Percentiles rank a stretch among this genome's conserved stretches.
Conservation (phyloP, 2,797 vertebrate genomes). For the Anas georgica region DNA sequence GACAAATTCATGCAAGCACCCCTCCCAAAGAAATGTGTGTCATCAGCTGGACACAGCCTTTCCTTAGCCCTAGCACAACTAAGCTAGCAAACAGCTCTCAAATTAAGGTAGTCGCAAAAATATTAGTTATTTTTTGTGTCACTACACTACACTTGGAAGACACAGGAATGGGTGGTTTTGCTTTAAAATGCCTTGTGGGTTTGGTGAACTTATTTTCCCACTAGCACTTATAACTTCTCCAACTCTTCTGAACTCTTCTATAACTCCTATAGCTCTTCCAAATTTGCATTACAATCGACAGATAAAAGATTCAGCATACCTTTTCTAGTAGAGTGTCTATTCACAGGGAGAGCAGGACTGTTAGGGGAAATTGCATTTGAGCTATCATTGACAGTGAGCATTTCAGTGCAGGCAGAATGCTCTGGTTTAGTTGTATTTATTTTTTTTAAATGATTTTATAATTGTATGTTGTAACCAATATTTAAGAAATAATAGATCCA, state of each 20-base stretch:
- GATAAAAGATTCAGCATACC: neutral
- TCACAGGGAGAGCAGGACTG: neutral
- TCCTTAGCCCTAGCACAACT: accelerated
- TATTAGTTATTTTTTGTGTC: neutral
- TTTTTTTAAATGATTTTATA: neutral
- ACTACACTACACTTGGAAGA: neutral
- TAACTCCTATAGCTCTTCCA: neutral
- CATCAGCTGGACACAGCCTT: neutral
- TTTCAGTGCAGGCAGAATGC: neutral
- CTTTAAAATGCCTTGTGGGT: neutral
- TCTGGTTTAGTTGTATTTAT: neutral
- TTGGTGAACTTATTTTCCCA: neutral
- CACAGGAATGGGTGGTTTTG: accelerated
- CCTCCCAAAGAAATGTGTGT: neutral
- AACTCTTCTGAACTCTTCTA: no score
- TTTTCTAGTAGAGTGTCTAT: neutral
- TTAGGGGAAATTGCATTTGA: neutral
- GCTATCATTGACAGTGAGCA: neutral
- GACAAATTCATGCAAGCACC: neutral
- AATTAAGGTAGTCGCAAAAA: neutral
- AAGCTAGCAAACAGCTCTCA: neutral
- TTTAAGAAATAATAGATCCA: neutral
- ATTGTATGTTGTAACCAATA: neutral
- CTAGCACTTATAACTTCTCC: neutral
- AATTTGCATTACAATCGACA: neutral